Evolutionary conservation across 1,140 invertebrate genomes (phyloP), one percentile per base, ranked within the genome.

Genomic region (Rhopalosiphum maidis): DNA sequence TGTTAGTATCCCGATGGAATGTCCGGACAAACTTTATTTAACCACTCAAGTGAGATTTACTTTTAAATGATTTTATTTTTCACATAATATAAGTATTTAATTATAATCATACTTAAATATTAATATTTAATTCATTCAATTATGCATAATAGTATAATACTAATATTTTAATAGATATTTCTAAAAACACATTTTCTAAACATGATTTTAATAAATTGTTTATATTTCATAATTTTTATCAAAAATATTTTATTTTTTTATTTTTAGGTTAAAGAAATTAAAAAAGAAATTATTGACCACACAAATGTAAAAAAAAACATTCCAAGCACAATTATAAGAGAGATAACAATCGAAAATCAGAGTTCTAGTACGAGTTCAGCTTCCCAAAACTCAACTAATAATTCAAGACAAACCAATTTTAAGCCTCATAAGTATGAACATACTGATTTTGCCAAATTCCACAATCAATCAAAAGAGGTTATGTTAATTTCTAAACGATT

Each of bases 391-490:
- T 11, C 11, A 15, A 30, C 46, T 18, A 51, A 41, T 4, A 83
- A 21, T 55, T 86, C 48, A 41, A 93, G 21, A 41, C 55, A 86
- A 55, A 93, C 43, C 8, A 93, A 86, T 30, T 93, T 93, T 93
- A 85, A 41, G 0, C 46, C 82, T 25, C 82, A 93, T 54, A 55
- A 93, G 6, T 93, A 93, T 83, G 82, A 37, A 30, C 86, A 41
- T 0, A 93, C 91, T 21, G 82, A 93, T 55, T 93, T 86, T 85
- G 25, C 91, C 22, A 93, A 86, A 54, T 93, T 18, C 7, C 91
- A 93, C 23, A 93, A 93, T 55, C 91, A 86, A 55, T 86, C 91
- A 86, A 93, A 93, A 93, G 91, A 93, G 30, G 82, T 60, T 43
- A 8, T 93, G 25, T 86, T 54, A 55, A 86, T 93, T 43, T 15